These are phyloP conservation scores for Pempheris klunzingeri DNA, from an alignment of 2,797 vertebrate species.

Conservation along the genomic window DNA sequence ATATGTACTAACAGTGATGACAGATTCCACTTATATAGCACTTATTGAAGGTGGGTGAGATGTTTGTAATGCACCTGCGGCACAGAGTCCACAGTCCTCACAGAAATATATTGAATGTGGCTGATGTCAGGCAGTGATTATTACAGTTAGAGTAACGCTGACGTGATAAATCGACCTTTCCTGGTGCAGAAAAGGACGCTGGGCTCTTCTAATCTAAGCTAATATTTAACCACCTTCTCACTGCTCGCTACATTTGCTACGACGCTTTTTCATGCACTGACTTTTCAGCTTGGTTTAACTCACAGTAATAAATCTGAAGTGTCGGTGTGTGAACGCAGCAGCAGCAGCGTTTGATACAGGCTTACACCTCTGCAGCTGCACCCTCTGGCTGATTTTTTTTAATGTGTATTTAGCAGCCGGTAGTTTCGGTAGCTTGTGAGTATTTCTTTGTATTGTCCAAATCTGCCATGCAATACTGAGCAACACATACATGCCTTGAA, in stretches of 20 bases:
- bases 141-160: neutral
- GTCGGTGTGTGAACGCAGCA: neutral
- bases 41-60: conserved; percentile 46
- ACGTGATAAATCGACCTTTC: neutral
- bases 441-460: neutral
- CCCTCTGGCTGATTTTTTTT: neutral
- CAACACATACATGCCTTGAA: conserved; percentile 17
- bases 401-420: conserved; percentile 17
- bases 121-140: conserved; percentile 39
- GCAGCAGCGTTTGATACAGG: neutral
- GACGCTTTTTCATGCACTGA: conserved; percentile 6
- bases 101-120: conserved; percentile 13
- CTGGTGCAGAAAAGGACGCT: neutral
- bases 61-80: conserved; percentile 29
- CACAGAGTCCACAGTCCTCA: neutral
- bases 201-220: neutral
- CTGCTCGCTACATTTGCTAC: neutral
- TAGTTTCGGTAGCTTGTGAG: conserved; percentile 27
- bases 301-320: neutral
- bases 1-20: conserved; percentile 22
- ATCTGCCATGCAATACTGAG: conserved; percentile 37
- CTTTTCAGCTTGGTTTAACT: conserved; percentile 6
- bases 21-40: conserved; percentile 46
- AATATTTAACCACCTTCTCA: neutral
- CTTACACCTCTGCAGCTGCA: neutral